Base-by-base conservation (phyloP, 92 coral and sea anemone genomes). In the Galaxea fascicularis region DNA sequence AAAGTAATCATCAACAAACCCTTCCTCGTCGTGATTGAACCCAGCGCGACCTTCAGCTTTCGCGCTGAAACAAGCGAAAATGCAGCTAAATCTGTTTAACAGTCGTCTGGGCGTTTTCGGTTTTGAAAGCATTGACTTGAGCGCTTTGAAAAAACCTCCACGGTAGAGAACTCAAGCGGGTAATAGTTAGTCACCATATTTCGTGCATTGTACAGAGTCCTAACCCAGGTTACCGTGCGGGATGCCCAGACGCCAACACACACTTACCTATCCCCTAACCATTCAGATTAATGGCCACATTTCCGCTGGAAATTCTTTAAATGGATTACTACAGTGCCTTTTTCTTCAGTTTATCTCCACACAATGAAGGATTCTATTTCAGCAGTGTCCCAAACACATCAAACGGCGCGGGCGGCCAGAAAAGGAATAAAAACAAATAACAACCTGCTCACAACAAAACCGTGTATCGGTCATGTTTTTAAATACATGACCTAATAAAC, bases 251-350 rank as follows among this genome's bases (percentile, higher is more conserved):
- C 57, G 27, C 72, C 0, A 0, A 4, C 8, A n/a, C 8, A 4
- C 20, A 52, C 74, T 51, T 52, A 65, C 84, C 76, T 79, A 31
- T 26, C 65, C 84, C 64, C 60, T 41, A n/a, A 51, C 28, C n/a
- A 24, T 65, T 39, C 27, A 29, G 24, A 57, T 58, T 39, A 35
- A 45, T 31, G 47, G 39, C 31, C 69, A 59, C 30, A 76, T 35
- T 67, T 20, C 63, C 64, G 26, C 74, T 25, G 26, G 18, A 24
- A 66, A 79, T 79, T 65, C 51, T 27, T 46, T 11, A 64, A 63
- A 58, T 1, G 66, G 84, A 66, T 79, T 66, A 79, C 47, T 71
- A 35, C 60, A 31, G 25, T 24, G 73, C 82, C 63, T 78, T 78
- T 66, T 60, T 79, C 22, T n/a, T 79, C 64, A 35, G 4, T 1